Conservation (phyloP, 2,113 vertebrate genomes). For the Tetrax tetrax region DNA sequence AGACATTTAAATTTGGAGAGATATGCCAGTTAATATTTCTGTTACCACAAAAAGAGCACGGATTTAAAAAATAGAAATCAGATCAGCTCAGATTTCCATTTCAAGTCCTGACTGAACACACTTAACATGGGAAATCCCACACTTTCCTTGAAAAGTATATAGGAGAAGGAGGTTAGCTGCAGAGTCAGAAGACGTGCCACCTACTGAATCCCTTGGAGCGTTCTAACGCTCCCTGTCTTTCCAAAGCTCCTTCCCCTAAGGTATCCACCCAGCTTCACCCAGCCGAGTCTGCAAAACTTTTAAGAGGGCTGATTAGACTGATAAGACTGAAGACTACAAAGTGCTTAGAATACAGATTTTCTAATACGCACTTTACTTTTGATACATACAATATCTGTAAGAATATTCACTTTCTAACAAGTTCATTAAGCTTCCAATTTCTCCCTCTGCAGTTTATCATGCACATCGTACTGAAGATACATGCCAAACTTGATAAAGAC, state of each 20-base stretch:
- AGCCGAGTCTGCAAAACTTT: background rate
- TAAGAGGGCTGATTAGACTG: background rate
- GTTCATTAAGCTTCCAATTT: background rate
- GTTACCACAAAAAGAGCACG: background rate
- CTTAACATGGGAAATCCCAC: background rate
- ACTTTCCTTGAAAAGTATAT: background rate
- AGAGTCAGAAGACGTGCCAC: background rate
- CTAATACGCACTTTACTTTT: background rate
- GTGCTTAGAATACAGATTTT: background rate
- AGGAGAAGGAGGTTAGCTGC: background rate
- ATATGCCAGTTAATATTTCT: conserved; percentile 37
- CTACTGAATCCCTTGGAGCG: background rate
- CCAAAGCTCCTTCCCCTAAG: background rate
- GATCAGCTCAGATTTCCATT: background rate
- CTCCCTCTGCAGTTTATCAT: background rate
- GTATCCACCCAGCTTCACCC: background rate
- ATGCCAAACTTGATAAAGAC: background rate
- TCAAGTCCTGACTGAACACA: background rate
- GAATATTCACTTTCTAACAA: background rate
- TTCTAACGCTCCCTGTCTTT: background rate
- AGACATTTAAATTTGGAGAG: conserved; percentile 20
- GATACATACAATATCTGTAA: rapidly evolving
- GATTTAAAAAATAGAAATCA: background rate
- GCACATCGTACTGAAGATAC: background rate
- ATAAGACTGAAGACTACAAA: background rate